Conservation (phyloP, 2,113 vertebrate genomes). For the Progne subis region DNA sequence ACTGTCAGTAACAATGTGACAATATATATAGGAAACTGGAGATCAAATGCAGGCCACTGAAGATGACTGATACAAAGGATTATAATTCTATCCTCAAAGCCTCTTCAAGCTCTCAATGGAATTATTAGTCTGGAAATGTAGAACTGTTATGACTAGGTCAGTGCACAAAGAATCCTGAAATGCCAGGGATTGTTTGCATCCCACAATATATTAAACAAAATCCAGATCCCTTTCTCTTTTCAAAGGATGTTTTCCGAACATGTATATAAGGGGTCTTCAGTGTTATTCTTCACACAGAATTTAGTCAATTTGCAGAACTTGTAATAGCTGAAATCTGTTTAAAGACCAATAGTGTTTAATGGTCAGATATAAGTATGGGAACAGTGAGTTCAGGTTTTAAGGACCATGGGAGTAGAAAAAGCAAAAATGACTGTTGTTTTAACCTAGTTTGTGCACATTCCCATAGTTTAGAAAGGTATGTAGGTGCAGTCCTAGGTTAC, state of each 20-base stretch:
- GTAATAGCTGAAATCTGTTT: not conserved
- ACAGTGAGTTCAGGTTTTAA: not conserved
- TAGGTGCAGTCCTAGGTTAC: too few relatives aligned
- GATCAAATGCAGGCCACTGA: slow-evolving; percentile 18
- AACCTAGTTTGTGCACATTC: not conserved
- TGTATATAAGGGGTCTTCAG: not conserved
- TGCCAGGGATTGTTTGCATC: slow-evolving; percentile 23
- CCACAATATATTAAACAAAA: not conserved
- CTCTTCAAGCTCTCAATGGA: not conserved
- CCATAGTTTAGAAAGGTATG: not conserved
- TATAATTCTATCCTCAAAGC: slow-evolving; percentile 26
- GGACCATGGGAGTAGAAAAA: not conserved
- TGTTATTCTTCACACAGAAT: not conserved
- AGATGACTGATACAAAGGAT: not conserved
- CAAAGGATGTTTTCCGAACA: not conserved
- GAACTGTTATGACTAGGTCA: slow-evolving; percentile 44
- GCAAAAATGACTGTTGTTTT: not conserved
- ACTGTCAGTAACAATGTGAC: not conserved
- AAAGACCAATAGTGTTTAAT: not conserved
- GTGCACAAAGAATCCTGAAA: slow-evolving; percentile 37
- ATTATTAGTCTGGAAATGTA: slow-evolving; percentile 30
- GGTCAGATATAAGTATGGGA: not conserved
- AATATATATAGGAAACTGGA: not conserved
- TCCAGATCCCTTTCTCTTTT: not conserved
- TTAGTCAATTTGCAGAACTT: not conserved